A percentile compares a stretch with the other conserved stretches of the same genome.
Conservation (phyloP, 2,113 vertebrate genomes). For the Archocentrus centrarchus region DNA sequence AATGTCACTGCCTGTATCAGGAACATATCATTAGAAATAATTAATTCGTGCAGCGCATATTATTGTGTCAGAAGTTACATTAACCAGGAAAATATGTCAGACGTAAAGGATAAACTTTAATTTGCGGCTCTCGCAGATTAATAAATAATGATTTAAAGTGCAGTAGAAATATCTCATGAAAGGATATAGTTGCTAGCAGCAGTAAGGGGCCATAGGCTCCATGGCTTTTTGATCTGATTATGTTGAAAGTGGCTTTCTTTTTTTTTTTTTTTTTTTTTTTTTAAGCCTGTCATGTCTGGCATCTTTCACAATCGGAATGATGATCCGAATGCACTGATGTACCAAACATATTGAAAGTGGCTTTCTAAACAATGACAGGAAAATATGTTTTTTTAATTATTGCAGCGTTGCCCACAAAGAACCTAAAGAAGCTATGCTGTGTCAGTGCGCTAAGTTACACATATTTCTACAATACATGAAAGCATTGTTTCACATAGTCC, state of each 20-base stretch:
- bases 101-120: neutral
- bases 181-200: neutral
- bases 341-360: neutral
- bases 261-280: no score
- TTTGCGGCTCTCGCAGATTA: slow-evolving; percentile 11
- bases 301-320: no score
- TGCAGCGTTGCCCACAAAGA: neutral
- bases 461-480: neutral
- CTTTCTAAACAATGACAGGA: neutral
- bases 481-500: neutral
- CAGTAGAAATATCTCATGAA: neutral
- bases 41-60: slow-evolving; percentile 22
- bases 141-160: neutral
- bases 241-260: neutral
- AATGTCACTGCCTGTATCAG: slow-evolving; percentile 8
- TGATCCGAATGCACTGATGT: no score
- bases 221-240: neutral
- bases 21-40: slow-evolving; percentile 9
- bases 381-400: neutral
- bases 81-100: neutral
- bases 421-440: neutral
- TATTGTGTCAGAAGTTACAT: slow-evolving; percentile 5
- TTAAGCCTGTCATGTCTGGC: no score
- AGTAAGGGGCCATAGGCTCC: neutral
- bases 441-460: neutral